phyloP scores from a whole-genome alignment of 2,797 vertebrate species.

The Artibeus lituratus region DNA sequence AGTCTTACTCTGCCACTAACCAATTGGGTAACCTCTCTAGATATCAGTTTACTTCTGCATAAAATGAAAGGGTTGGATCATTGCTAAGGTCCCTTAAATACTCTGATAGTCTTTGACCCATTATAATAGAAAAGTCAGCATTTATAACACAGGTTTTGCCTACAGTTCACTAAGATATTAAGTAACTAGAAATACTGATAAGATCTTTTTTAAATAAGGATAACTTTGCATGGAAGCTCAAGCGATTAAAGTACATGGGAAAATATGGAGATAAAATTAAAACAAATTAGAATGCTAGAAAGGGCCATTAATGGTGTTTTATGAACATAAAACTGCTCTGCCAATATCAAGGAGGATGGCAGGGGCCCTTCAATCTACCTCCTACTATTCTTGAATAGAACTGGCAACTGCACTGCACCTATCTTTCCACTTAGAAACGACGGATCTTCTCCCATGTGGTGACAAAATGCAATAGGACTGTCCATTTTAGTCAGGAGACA shows the following conservation, averaged over 20 bases:
- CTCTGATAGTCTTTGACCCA: slow-evolving; percentile 13
- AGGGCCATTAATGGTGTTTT: background rate
- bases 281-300: slow-evolving; percentile 44
- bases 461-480: background rate
- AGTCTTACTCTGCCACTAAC: slow-evolving; percentile 31
- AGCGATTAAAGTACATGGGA: slow-evolving; percentile 29
- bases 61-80: slow-evolving; percentile 34
- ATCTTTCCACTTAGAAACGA: background rate
- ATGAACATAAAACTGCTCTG: background rate
- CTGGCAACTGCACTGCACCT: background rate
- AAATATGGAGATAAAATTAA: slow-evolving; percentile 47
- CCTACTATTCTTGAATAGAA: slow-evolving; percentile 4
- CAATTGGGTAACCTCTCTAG: background rate
- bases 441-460: background rate
- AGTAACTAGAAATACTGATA: slow-evolving; percentile 45
- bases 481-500: slow-evolving; percentile 40
- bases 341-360: background rate
- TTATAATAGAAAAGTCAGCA: slow-evolving; percentile 26
- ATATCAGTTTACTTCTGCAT: slow-evolving; percentile 26
- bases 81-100: slow-evolving; percentile 17
- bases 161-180: slow-evolving; percentile 39
- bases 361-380: background rate
- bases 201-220: slow-evolving; percentile 33
- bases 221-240: background rate
- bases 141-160: slow-evolving; percentile 1